These are phyloP conservation scores for Xenopus petersii DNA, from an alignment of 2,797 vertebrate genomes.

Conservation along the genomic window DNA sequence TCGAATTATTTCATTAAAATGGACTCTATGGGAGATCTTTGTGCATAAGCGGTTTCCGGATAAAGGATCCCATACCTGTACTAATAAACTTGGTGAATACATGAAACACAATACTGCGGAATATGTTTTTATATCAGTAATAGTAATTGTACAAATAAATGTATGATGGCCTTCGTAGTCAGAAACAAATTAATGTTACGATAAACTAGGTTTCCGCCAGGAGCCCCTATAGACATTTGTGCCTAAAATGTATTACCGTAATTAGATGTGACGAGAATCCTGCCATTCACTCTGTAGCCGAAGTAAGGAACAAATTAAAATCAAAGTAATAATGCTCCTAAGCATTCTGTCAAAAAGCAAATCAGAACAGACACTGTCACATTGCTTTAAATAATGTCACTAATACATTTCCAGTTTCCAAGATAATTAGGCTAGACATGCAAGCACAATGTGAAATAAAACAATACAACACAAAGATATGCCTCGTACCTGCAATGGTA, in stretches of 20 bases:
- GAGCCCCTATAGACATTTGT: conserved; percentile 18
- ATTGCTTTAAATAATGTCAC: conserved; percentile 36
- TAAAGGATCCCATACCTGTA: too few species aligned
- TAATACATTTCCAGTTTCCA: conserved; percentile 38
- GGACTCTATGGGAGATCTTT: too few species aligned
- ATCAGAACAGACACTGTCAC: conserved; percentile 47
- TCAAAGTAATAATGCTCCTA: conserved; percentile 38
- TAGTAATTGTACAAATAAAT: conserved; percentile 4
- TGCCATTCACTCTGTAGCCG: conserved; percentile 24
- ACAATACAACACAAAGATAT: background rate
- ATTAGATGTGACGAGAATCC: conserved; percentile 31
- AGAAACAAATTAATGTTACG: conserved; percentile 15
- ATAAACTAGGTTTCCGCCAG: conserved; percentile 19
- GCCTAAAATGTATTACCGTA: conserved; percentile 23
- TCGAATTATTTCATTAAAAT: too few species aligned
- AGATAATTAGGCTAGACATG: conserved; percentile 44
- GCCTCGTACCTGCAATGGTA: too few species aligned
- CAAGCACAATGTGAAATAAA: background rate
- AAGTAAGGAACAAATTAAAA: conserved; percentile 42
- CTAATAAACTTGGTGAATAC: too few species aligned
- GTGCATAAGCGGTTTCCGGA: too few species aligned
- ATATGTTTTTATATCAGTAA: background rate
- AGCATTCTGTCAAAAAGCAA: conserved; percentile 35
- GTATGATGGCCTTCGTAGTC: conserved; percentile 25
- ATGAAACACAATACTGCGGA: too few species aligned